Evolutionary conservation across 1,140 invertebrate genomes (phyloP), one percentile per base, ranked within the genome.

Genomic region (Cotesia chilonis): DNA sequence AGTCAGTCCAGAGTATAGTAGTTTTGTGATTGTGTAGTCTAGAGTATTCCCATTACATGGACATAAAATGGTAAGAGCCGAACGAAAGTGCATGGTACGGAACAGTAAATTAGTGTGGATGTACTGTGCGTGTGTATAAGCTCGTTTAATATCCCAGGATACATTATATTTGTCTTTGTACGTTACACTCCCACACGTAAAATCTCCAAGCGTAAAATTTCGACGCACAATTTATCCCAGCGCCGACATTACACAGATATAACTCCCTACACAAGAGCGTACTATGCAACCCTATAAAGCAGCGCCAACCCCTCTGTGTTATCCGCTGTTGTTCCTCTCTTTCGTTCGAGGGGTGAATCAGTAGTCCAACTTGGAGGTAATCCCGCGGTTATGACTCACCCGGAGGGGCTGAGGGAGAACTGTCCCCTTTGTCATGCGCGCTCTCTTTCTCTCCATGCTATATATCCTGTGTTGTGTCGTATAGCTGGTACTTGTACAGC

Each of bases 381-480:
- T 75, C 72, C 74, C 70, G 70, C 55, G 73, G 66, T 72, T 70
- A 71, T 75, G 74, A 75, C 70, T 75, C 74, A 75, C 66, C 70
- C 69, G 41, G n/a, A 37, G 37, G n/a, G 51, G 37, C 57, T 36
- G 37, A 47, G 54, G 28, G 70, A 59, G 66, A 63, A 65, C 52
- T 35, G 54, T 60, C 57, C 71, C 67, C 28, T 67, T 6, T 9
- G n/a, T 37, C 4, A 10, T 51, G 20, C 37, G 35, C 47, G 17
- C 20, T 38, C 60, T 63, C 37, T 10, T 35, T 12, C 10, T 63
- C n/a, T 63, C 36, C 10, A 35, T 4, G 9, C 28, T 28, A 28
- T 28, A 28, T 28, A 20, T 57, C 12, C 54, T 57, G 12, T 57
- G 7, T n/a, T 57, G 10, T 57, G 54, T 57, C 54, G 10, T 20